phyloP scores from a whole-genome alignment of 2,797 vertebrate species.

The Peromyscus attwateri region DNA sequence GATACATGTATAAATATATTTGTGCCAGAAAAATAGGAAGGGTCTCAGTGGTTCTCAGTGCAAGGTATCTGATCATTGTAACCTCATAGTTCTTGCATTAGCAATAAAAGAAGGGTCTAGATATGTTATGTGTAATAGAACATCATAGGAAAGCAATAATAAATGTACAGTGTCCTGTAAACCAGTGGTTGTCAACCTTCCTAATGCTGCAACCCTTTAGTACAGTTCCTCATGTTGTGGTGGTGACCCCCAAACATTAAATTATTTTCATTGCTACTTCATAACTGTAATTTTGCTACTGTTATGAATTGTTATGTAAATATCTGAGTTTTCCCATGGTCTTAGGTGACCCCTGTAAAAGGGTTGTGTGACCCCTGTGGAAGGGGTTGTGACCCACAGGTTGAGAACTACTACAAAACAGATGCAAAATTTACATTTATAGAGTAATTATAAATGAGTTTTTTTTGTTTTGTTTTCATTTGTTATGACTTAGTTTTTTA shows the following conservation, averaged over 20 bases:
- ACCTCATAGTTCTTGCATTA: not conserved
- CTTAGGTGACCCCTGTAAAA: not conserved
- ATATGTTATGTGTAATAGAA: not conserved
- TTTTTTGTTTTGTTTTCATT: not conserved
- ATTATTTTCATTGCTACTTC: not conserved
- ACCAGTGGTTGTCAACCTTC: not conserved
- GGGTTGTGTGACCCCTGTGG: not conserved
- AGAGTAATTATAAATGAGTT: not conserved
- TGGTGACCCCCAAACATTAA: not conserved
- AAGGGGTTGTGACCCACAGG: not conserved
- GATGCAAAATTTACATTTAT: conserved; percentile 1
- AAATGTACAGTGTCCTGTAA: not conserved
- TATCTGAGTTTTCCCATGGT: not conserved
- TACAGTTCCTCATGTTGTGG: not conserved
- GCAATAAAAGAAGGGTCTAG: not conserved
- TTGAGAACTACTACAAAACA: not conserved
- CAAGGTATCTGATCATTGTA: not conserved
- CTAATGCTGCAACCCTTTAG: not conserved
- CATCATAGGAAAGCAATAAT: not conserved
- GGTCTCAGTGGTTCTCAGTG: not conserved
- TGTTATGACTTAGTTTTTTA: not conserved
- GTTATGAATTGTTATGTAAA: not conserved
- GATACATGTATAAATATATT: not conserved
- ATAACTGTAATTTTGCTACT: not conserved
- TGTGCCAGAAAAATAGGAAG: not conserved